A percentile compares a stretch with the other conserved stretches of the same genome.
Evolutionary conservation across 2,113 vertebrate genomes (phyloP).

Genomic region (Xenopus tropicalis): DNA sequence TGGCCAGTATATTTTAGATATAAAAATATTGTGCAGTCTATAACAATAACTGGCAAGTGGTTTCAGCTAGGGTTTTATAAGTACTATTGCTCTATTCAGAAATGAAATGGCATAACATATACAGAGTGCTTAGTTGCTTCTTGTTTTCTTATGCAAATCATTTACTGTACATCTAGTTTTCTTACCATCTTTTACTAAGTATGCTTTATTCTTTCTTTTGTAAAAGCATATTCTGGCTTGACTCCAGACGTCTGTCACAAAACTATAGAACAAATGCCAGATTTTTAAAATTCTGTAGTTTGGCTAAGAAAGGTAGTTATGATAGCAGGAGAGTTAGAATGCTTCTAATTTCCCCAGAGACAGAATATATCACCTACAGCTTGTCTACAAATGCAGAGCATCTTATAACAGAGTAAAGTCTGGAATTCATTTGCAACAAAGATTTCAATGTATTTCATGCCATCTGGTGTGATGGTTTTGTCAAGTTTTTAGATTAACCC

Average conservation of each 20-base stretch:
- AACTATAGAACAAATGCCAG: neutral
- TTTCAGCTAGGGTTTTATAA: too few relatives aligned
- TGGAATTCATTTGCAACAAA: slow-evolving; percentile 9
- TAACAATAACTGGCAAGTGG: too few relatives aligned
- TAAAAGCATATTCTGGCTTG: slow-evolving; percentile 5
- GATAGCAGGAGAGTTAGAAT: slow-evolving; percentile 14
- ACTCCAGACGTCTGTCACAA: slow-evolving; percentile 12
- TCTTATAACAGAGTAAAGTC: slow-evolving; percentile 25
- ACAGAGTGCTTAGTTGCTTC: neutral
- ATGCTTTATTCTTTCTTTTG: neutral
- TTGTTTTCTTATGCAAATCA: slow-evolving; percentile 6
- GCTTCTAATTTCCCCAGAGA: neutral
- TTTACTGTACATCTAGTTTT: slow-evolving; percentile 9
- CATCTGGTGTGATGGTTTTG: slow-evolving; percentile 8
- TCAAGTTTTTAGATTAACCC: slow-evolving; percentile 19
- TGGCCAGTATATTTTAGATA: too few relatives aligned
- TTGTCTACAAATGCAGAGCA: slow-evolving; percentile 15
- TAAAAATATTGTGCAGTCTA: too few relatives aligned
- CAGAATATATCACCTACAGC: slow-evolving; percentile 32
- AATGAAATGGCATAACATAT: too few relatives aligned
- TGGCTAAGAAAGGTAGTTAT: slow-evolving; percentile 35
- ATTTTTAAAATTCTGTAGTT: slow-evolving; percentile 21
- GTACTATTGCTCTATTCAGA: too few relatives aligned
- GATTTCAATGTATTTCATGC: slow-evolving; percentile 16
- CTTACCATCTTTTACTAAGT: neutral